Evolutionary conservation across 2,797 vertebrate genomes (phyloP).

Genomic region (Sorex maritimensis): DNA sequence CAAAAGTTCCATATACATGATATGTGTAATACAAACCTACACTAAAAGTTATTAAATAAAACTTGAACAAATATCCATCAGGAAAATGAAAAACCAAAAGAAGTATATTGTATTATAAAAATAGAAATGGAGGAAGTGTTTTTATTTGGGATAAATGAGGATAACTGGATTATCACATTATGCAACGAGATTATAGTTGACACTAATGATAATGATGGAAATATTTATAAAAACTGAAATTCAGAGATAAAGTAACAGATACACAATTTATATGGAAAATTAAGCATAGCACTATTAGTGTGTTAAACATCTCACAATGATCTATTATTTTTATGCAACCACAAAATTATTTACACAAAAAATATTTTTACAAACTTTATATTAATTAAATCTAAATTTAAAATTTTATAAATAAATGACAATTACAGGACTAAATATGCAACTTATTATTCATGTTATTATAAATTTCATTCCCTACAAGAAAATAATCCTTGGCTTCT

Average conservation of each 20-base stretch:
- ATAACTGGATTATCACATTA: not conserved
- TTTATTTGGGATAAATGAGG: no score
- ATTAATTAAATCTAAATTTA: no score
- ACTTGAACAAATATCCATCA: not conserved
- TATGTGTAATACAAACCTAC: no score
- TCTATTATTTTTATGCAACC: no score
- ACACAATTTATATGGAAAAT: not conserved
- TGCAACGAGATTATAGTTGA: not conserved
- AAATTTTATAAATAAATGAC: no score
- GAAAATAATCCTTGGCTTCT: no score
- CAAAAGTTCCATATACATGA: not conserved
- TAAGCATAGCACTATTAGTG: no score
- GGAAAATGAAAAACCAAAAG: not conserved
- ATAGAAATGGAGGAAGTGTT: not conserved
- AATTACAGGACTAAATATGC: no score
- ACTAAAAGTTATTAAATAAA: not conserved
- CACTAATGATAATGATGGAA: not conserved
- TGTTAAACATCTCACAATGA: not conserved
- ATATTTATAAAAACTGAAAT: not conserved
- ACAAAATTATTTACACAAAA: no score
- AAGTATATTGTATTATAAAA: conserved; percentile 7
- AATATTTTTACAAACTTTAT: no score
- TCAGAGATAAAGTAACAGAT: not conserved
- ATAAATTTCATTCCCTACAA: no score
- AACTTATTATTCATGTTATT: no score